Evolutionary conservation across 2,797 vertebrate genomes (phyloP), one percentile per base, ranked within the genome.

Genomic region (Trematomus bernacchii): DNA sequence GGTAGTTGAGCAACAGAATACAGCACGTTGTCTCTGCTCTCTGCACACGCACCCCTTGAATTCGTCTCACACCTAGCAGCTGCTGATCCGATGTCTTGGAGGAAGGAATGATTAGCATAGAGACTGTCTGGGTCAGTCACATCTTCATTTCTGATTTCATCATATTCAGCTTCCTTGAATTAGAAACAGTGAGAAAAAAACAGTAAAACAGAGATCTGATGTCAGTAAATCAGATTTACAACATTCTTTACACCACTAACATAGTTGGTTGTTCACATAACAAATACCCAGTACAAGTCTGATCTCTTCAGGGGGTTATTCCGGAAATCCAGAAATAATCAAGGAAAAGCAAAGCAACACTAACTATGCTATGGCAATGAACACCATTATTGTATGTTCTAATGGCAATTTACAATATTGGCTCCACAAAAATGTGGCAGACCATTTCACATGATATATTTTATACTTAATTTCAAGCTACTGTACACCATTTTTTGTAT

Each of bases 81-180:
- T 74, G 21, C 21, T 44, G 37, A 59, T 44, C 44, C 42, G 21
- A 13, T 27, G 16, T 8, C 6, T 4, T 60, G 72, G 18, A 61
- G 42, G 60, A 5, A 12, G 14, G 18, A 30, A 51, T 2, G 18
- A 54, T 70, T 80, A 13, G 16, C 55, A 50, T 71, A 82, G 43
- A 69, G 6, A 19, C 2, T 9, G 12, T 73, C 21, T 37, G 37
- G 5, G 16, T 73, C 21, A 11, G 0, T 19, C 5, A 21, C 40
- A 8, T 75, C 30, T 57, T 62, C 70, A 60, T 4, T 43, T 59
- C 62, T 37, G 30, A 69, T 68, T 54, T 27, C 54, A 0, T 60
- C 59, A 69, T 55, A 62, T 19, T 23, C 60, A 69, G 2, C 18
- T 16, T 37, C 66, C 79, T 85, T 43, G 5, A 72, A 82, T 61